Conservation (phyloP, 2,888 invertebrate genomes). For the Epirrhoe tristata region DNA sequence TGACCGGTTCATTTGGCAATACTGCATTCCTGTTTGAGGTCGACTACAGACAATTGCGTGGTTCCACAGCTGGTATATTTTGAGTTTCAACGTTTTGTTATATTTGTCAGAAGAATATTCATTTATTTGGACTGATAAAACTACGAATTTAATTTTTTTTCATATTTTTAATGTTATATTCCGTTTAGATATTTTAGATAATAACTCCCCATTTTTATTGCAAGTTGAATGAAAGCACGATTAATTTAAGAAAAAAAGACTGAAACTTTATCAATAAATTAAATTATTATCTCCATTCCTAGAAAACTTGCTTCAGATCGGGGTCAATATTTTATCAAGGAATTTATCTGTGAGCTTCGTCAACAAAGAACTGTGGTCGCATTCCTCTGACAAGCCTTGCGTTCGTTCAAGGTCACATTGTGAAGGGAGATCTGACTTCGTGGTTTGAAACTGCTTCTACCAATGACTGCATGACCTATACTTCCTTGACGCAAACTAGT, state of each 20-base stretch:
- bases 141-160: background rate
- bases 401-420: slow-evolving; percentile 75
- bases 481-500: slow-evolving; percentile 46
- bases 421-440: slow-evolving; percentile 69
- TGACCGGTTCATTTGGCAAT: slow-evolving; percentile 64
- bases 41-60: slow-evolving; percentile 37
- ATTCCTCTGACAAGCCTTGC: slow-evolving; percentile 76
- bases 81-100: background rate
- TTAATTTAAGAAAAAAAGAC: no score
- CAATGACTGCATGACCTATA: slow-evolving; percentile 40
- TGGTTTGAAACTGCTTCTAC: slow-evolving; percentile 44
- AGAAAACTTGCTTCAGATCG: slow-evolving; percentile 29
- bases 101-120: background rate
- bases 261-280: slow-evolving; percentile 29
- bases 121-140: background rate
- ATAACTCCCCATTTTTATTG: no score
- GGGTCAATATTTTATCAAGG: slow-evolving; percentile 45
- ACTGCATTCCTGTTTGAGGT: slow-evolving; percentile 59
- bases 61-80: background rate
- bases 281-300: slow-evolving; percentile 23
- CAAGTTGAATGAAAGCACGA: no score
- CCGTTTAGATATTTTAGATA: no score
- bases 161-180: background rate
- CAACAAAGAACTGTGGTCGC: slow-evolving; percentile 73
- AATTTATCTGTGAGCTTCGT: slow-evolving; percentile 59